These are phyloP conservation scores for Heteromormyrus szaboi DNA, from an alignment of 2,797 vertebrate genomes.

Conservation along the genomic window DNA sequence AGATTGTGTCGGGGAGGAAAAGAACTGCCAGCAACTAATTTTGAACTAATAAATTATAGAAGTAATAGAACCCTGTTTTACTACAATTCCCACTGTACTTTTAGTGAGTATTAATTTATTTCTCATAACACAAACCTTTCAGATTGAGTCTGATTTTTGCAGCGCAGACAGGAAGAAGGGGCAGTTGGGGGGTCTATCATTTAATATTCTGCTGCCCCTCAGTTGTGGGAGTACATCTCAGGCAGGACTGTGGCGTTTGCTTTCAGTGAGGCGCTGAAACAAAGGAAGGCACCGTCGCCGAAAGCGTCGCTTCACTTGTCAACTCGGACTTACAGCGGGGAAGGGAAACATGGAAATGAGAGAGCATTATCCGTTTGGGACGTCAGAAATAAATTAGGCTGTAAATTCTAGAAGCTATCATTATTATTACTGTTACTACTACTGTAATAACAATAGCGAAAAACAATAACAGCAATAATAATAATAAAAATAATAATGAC, in stretches of 20 bases:
- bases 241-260: neutral
- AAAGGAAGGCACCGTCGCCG: conserved; percentile 30
- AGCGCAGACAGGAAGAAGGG: neutral
- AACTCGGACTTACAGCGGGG: neutral
- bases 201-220: neutral
- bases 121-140: neutral
- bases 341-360: neutral
- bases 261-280: conserved; percentile 37
- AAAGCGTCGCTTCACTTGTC: conserved; percentile 19
- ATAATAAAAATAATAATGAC: neutral
- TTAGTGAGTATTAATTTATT: neutral
- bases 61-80: neutral
- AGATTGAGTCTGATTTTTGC: neutral
- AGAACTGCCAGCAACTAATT: neutral
- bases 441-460: neutral
- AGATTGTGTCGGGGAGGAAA: neutral
- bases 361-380: neutral
- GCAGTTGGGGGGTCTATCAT: neutral
- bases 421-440: neutral
- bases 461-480: neutral
- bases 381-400: neutral
- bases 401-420: neutral
- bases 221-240: conserved; percentile 1
- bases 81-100: neutral
- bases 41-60: neutral